Evolutionary conservation across 2,113 vertebrate genomes (phyloP).

Genomic region (Genyomyrus donnyi): DNA sequence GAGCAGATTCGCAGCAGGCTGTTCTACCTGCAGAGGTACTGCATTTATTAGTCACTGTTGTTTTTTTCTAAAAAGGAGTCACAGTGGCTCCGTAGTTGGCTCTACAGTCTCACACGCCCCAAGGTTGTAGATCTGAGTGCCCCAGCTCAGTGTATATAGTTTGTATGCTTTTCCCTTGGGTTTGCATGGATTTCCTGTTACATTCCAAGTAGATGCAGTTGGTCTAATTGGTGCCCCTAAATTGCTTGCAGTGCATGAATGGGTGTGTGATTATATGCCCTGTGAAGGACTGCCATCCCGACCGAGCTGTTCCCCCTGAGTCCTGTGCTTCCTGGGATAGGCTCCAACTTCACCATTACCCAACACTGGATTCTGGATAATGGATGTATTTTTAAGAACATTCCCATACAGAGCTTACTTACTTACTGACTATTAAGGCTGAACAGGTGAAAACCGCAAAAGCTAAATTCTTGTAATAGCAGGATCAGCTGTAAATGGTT

Average conservation of each 20-base stretch:
- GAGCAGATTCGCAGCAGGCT: background rate
- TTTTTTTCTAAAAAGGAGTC: background rate
- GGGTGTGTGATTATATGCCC: background rate
- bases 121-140: background rate
- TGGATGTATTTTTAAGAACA: background rate
- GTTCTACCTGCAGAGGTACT: background rate
- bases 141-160: background rate
- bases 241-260: background rate
- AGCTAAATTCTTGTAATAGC: background rate
- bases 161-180: background rate
- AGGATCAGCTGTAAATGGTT: background rate
- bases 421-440: background rate
- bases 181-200: background rate
- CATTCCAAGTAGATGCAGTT: background rate
- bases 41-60: background rate
- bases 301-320: background rate
- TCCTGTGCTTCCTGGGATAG: background rate
- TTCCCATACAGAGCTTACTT: background rate
- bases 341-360: background rate
- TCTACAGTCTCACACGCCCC: background rate
- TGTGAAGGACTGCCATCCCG: background rate
- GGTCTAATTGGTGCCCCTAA: background rate
- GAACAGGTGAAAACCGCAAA: background rate
- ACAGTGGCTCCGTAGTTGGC: background rate
- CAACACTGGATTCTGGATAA: background rate